Percentiles rank a stretch among this genome's conserved stretches.
These are phyloP conservation scores for Diplodus sargus DNA, from an alignment of 2,797 vertebrate genomes.

Conservation along the genomic window DNA sequence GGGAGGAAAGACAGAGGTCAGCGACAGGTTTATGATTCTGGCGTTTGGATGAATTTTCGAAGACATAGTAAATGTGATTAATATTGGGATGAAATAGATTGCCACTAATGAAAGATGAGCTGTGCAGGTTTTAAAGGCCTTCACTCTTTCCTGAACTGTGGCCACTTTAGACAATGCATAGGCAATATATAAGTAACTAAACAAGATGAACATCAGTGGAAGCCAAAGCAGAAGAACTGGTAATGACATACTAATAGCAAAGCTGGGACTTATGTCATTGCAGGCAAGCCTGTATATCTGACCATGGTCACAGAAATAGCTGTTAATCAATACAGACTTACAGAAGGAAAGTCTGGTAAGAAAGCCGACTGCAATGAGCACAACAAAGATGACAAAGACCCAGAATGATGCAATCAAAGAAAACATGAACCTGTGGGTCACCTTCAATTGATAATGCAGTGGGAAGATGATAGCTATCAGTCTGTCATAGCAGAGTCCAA, in stretches of 20 bases:
- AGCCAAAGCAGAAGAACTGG: slow-evolving; percentile 35
- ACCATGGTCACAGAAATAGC: slow-evolving; percentile 78
- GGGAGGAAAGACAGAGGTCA: slow-evolving; percentile 30
- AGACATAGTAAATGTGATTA: background rate
- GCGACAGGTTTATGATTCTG: background rate
- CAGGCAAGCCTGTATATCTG: slow-evolving; percentile 68
- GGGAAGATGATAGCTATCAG: slow-evolving; percentile 76
- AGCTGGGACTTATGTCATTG: slow-evolving; percentile 52
- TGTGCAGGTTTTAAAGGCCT: slow-evolving; percentile 71
- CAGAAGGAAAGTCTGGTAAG: slow-evolving; percentile 75
- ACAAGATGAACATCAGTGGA: slow-evolving; percentile 56
- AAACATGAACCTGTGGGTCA: slow-evolving; percentile 65
- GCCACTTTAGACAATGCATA: slow-evolving; percentile 57
- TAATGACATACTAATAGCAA: background rate
- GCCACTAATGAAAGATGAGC: slow-evolving; percentile 51
- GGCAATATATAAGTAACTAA: slow-evolving; percentile 65
- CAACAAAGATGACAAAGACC: background rate
- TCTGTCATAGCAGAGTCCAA: slow-evolving; percentile 71
- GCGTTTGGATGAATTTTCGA: background rate
- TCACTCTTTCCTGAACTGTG: slow-evolving; percentile 43
- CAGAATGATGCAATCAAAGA: slow-evolving; percentile 45
- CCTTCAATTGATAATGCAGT: slow-evolving; percentile 63
- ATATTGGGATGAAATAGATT: background rate
- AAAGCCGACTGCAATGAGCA: slow-evolving; percentile 38
- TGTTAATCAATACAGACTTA: slow-evolving; percentile 66